phyloP scores from a whole-genome alignment of 2,113 vertebrate species.

The Alethe castanea region DNA sequence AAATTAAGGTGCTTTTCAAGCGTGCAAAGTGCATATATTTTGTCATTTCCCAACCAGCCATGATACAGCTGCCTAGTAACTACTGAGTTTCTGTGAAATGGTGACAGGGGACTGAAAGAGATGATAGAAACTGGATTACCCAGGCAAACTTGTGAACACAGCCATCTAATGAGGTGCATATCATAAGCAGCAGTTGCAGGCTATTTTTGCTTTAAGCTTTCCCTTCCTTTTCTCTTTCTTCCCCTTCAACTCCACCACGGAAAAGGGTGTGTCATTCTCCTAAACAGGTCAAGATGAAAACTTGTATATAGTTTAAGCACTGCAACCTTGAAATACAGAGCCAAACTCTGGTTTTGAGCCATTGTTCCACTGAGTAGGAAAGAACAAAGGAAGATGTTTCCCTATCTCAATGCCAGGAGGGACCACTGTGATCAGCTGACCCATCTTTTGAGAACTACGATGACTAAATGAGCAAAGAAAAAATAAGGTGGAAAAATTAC shows the following conservation, averaged over 20 bases:
- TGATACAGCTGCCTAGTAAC: neutral
- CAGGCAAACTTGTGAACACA: neutral
- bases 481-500: neutral
- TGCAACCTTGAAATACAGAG: neutral
- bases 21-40: neutral
- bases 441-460: neutral
- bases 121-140: neutral
- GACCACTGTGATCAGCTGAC: neutral
- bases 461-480: neutral
- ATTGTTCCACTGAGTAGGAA: neutral
- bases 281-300: neutral
- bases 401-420: neutral
- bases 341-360: neutral
- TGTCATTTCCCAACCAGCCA: neutral
- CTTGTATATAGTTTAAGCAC: neutral
- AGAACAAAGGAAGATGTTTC: neutral
- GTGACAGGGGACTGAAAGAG: neutral
- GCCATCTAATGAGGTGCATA: neutral
- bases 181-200: neutral
- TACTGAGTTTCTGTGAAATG: neutral
- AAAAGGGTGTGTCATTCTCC: neutral
- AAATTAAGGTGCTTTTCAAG: slow-evolving; percentile 2
- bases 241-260: neutral
- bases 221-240: neutral
- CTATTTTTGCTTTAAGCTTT: neutral